Conservation (phyloP, 1,140 invertebrate genomes). For the Orchesella cincta region DNA sequence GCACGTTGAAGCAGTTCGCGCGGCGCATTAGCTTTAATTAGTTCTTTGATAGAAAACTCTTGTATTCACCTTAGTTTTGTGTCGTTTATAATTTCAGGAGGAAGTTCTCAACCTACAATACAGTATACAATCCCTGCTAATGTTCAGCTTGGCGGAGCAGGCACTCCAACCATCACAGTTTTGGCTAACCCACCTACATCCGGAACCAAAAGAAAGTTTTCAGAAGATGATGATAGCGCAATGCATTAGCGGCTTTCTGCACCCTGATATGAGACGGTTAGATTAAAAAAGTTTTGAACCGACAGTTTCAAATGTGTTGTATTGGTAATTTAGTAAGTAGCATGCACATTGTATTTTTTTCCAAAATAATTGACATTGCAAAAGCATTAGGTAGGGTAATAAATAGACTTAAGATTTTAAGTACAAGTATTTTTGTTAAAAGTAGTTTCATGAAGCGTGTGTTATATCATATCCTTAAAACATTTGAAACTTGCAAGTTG, state of each 20-base stretch:
- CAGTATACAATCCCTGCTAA: slow-evolving; percentile 15
- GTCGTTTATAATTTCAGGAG: background rate
- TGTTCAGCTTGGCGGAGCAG: slow-evolving; percentile 8
- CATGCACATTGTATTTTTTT: background rate
- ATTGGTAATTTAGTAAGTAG: background rate
- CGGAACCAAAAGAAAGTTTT: slow-evolving; percentile 45
- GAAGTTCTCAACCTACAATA: background rate
- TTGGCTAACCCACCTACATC: background rate
- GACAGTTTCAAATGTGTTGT: background rate
- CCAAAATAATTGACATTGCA: background rate
- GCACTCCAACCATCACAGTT: background rate
- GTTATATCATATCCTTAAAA: no score
- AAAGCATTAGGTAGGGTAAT: background rate
- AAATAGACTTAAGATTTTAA: no score
- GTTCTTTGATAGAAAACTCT: no score
- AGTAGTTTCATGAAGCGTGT: no score
- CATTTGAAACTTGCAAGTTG: no score
- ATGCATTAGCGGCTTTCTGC: no score
- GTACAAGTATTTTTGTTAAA: no score
- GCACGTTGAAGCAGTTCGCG: no score
- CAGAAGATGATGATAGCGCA: slow-evolving; percentile 35
- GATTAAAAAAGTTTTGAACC: no score
- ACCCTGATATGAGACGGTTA: no score
- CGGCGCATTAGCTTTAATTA: no score
- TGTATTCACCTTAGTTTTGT: no score